phyloP scores from a whole-genome alignment of 2,113 vertebrate genomes.

The Piprites chloris region DNA sequence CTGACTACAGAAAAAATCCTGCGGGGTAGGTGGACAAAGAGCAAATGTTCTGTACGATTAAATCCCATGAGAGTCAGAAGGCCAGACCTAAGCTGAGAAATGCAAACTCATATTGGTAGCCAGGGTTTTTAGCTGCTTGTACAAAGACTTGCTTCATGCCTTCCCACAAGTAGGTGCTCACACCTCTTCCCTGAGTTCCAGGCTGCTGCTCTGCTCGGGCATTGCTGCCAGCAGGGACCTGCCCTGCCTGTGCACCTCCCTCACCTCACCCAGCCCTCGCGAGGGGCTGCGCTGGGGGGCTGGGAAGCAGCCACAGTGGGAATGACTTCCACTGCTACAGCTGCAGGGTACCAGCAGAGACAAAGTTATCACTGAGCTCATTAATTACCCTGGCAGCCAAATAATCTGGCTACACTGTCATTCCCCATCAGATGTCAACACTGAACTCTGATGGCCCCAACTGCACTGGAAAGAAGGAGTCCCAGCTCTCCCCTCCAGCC shows the following conservation, averaged over 20 bases:
- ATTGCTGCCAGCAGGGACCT: background rate
- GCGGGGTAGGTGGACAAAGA: background rate
- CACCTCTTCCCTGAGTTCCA: background rate
- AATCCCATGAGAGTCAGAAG: background rate
- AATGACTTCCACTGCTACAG: background rate
- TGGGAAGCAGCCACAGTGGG: background rate
- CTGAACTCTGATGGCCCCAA: background rate
- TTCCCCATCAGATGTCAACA: background rate
- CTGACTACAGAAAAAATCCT: background rate
- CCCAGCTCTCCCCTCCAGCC: background rate
- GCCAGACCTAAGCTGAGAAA: background rate
- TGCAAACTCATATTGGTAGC: background rate
- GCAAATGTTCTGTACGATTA: background rate
- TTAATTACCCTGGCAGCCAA: background rate
- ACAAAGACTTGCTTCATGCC: background rate
- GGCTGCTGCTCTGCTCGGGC: background rate
- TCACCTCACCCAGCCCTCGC: background rate
- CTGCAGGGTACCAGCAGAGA: background rate
- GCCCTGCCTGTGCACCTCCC: background rate
- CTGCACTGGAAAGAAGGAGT: background rate
- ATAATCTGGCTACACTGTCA: background rate
- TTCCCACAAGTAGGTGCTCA: background rate
- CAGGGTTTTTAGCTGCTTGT: background rate
- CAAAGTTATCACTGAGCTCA: background rate
- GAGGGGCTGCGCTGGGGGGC: background rate